Base-by-base conservation (phyloP, 2,113 vertebrate species). In the Chlamydotis undulata region DNA sequence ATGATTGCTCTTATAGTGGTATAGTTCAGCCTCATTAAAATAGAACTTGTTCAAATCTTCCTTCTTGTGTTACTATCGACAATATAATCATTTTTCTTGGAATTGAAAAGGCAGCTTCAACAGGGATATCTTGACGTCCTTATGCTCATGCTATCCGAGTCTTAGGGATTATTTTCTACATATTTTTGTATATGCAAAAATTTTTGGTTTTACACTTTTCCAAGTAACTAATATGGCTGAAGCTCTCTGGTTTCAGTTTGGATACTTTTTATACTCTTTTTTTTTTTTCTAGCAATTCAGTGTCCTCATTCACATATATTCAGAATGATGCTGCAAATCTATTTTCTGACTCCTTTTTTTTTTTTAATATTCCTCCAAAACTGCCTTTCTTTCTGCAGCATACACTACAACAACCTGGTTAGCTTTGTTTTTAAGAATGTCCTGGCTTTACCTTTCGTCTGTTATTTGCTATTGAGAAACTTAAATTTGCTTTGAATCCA, bases 61-160 rank as follows among this genome's bases (percentile, higher is more conserved):
- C 16, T 69, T 83, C 49, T 14, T 69, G 10, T 2, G 0, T 56
- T 82, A 33, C 21, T 61, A 28, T 56, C 0, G 24, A 55, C 3
- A 28, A 24, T 37, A 52, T 16, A 13, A 39, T 76, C 0, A 55
- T 78, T 68, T 76, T 69, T 24, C 13, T 69, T 50, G 22, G 9
- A 93, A 57, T 39, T 35, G 57, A 61, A 79, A 87, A 76, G n/a
- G 3, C 22, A 75, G 8, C 10, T 82, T 89, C 28, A 28, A 9
- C 4, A n/a, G 10, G 4, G 4, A 14, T 74, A 70, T 39, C 15
- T 52, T 69, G 55, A 82, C 9, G 14, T 59, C 19, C 5, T 70
- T 57, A 56, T 21, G 10, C 2, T 26, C 3, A 19, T 4, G 1
- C 2, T 37, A 41, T 70, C 24, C 57, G 1, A 1, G 9, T 24